phyloP scores from a whole-genome alignment of 2,797 vertebrate species.

The Valencia hispanica region DNA sequence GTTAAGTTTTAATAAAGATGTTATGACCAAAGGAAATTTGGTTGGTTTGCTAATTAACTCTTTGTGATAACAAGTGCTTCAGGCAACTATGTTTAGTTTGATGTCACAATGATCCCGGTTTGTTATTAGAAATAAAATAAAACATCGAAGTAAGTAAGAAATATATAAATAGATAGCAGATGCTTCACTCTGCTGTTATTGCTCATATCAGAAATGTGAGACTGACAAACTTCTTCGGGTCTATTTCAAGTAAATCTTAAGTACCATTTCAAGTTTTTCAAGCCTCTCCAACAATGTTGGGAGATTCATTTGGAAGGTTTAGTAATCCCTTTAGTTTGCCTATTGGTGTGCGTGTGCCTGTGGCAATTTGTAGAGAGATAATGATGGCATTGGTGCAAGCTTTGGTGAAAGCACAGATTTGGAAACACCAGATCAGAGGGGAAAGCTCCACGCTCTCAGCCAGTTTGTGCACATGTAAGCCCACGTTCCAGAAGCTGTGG shows the following conservation, averaged over 20 bases:
- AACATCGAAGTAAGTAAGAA: background rate
- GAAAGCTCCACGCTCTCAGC: conserved; percentile 58
- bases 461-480: conserved; percentile 42
- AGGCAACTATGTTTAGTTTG: background rate
- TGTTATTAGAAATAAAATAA: background rate
- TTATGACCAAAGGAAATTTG: background rate
- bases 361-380: conserved; percentile 51
- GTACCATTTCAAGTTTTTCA: background rate
- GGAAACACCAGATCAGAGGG: conserved; percentile 71
- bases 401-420: conserved; percentile 76
- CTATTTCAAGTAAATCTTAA: conserved; percentile 6
- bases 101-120: background rate
- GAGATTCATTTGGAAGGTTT: conserved; percentile 44
- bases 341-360: conserved; percentile 4
- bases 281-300: background rate
- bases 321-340: conserved; percentile 49
- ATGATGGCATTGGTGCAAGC: conserved; percentile 75
- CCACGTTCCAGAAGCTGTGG: conserved; percentile 38
- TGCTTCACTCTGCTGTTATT: background rate
- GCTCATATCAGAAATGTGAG: background rate
- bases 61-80: too few relatives aligned
- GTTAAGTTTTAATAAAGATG: background rate
- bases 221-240: background rate
- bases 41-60: background rate
- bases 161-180: background rate